Evolutionary conservation across 1,140 invertebrate species (phyloP).

Genomic region (Goniozus legneri): DNA sequence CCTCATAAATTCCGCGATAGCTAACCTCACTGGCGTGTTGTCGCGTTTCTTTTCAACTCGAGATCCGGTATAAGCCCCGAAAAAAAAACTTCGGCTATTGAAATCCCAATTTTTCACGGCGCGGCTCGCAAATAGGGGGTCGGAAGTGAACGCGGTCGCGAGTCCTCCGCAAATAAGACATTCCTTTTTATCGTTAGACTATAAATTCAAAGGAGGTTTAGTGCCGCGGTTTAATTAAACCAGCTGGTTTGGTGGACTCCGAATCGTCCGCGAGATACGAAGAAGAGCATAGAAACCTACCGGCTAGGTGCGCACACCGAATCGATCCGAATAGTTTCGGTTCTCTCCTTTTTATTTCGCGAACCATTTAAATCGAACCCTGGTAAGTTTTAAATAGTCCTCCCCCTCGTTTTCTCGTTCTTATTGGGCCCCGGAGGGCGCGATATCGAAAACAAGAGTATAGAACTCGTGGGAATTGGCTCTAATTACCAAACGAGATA

Average conservation of each 20-base stretch:
- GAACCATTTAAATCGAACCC: background rate
- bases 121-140: too few relatives aligned
- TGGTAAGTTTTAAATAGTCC: background rate
- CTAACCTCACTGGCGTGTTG: background rate
- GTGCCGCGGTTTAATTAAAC: conserved; percentile 40
- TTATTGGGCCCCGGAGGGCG: background rate
- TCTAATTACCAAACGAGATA: too few relatives aligned
- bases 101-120: conserved; percentile 25
- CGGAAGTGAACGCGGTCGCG: background rate
- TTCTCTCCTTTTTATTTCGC: conserved; percentile 2
- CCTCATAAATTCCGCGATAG: conserved; percentile 12
- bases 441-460: too few relatives aligned
- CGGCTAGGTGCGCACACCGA: conserved; percentile 4
- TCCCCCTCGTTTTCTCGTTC: background rate
- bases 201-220: conserved; percentile 37
- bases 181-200: conserved; percentile 25
- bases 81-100: conserved; percentile 22
- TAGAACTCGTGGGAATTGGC: too few relatives aligned
- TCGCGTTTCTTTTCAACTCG: conserved; percentile 21
- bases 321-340: conserved; percentile 9
- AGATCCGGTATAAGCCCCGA: conserved; percentile 1
- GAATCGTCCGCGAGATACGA: conserved; percentile 10
- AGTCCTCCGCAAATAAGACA: conserved; percentile 4
- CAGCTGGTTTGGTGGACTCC: conserved; percentile 26
- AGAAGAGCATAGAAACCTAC: too few relatives aligned